Evolutionary conservation across 2,888 invertebrate genomes (phyloP), one percentile per base, ranked within the genome.

Genomic region (Epinotia ramella): DNA sequence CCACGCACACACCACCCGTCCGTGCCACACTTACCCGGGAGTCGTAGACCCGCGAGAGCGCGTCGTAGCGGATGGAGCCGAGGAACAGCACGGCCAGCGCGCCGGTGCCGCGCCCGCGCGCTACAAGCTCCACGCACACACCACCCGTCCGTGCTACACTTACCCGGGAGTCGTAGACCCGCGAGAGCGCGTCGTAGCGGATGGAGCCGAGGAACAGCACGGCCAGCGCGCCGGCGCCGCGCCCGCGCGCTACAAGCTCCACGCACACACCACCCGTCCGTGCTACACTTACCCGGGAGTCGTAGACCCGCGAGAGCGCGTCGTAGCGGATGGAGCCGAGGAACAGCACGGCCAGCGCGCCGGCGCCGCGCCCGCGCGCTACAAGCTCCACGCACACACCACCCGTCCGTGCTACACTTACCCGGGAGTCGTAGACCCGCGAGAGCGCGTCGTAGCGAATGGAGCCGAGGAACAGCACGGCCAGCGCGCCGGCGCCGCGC

Each of bases 191-290:
- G 93, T 99, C 99, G 93, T 99, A 99, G 84, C 99, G 96, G 87
- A 99, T 99, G 76, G 99, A 99, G 68, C 99, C 99, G 76, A 99
- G 96, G 92, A 99, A 99, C 84, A 99, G 97, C 82, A 99, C 99
- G 33, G 98, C 98, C 90, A 98, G 98, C 65, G 97, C 96, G 46
- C 96, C 95, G 70, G 96, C 97, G 87, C 97, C 96, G 80, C 98
- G 96, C 86, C 99, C 99, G 59, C 97, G 96, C 73, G 99, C 99
- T 76, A 99, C 98, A 86, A 99, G 94, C 92, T 99, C 99, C 77
- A 99, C 99, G 92, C 99, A 99, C 73, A 7, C 40, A 63, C 40
- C 16, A 12, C 2, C 12, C 11, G 7, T 3, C 9, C 3, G 13
- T 24, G 13, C 16, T 1, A 13, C 24, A 94, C 96, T 95, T 90